These are phyloP conservation scores for Xiphias gladius DNA, from an alignment of 2,113 vertebrate species.

Conservation along the genomic window DNA sequence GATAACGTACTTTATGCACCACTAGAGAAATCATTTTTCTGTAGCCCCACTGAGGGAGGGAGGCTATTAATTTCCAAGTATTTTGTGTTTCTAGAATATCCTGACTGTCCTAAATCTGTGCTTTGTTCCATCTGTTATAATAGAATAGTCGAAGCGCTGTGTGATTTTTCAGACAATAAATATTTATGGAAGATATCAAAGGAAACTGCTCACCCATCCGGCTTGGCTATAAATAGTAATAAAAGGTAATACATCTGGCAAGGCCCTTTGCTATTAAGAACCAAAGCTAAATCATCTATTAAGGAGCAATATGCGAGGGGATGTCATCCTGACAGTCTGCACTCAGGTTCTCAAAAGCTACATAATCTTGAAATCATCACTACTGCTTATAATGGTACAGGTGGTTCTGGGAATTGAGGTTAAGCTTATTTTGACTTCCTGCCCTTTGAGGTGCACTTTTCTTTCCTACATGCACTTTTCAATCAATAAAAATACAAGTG, in stretches of 20 bases:
- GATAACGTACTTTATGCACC: slow-evolving; percentile 13
- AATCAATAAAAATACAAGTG: not conserved
- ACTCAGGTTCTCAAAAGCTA: slow-evolving; percentile 18
- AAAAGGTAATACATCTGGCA: slow-evolving; percentile 36
- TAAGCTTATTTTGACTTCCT: slow-evolving; percentile 13
- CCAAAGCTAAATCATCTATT: slow-evolving; percentile 51
- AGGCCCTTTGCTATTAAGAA: slow-evolving; percentile 45
- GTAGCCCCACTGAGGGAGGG: not conserved
- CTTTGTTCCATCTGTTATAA: slow-evolving; percentile 40
- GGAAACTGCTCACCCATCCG: slow-evolving; percentile 34
- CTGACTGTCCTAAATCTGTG: slow-evolving; percentile 26
- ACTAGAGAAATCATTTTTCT: slow-evolving; percentile 21
- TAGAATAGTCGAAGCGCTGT: slow-evolving; percentile 22
- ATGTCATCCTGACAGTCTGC: slow-evolving; percentile 25
- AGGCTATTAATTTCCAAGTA: slow-evolving; percentile 20
- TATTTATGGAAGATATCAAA: slow-evolving; percentile 74
- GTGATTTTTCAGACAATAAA: slow-evolving; percentile 63
- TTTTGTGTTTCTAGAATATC: not conserved
- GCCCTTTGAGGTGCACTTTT: not conserved
- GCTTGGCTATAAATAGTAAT: slow-evolving; percentile 61
- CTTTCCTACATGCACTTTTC: not conserved
- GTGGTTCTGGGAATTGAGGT: not conserved
- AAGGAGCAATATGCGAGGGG: slow-evolving; percentile 7
- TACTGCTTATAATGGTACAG: not conserved
- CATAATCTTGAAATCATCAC: slow-evolving; percentile 20